Evolutionary conservation across 53 echinoderm and acorn worm genomes (phyloP).

Genomic region (Paracentrotus lividus): DNA sequence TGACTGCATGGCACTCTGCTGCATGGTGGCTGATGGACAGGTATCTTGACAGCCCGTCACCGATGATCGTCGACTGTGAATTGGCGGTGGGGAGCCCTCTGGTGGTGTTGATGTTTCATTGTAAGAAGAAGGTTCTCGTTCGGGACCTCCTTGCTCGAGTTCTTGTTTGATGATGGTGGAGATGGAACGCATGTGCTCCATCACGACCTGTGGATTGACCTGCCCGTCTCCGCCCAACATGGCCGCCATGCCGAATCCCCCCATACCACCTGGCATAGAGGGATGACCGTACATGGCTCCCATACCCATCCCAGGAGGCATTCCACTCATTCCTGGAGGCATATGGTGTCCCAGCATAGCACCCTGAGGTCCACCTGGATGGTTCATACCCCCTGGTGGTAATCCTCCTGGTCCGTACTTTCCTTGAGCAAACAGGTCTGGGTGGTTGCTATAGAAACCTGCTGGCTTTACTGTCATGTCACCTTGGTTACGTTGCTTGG

Average conservation of each 20-base stretch:
- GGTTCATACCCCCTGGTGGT: slow-evolving; percentile 70
- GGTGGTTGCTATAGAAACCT: slow-evolving; percentile 99
- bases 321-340: slow-evolving; percentile 75
- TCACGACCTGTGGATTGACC: slow-evolving; percentile 78
- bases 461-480: slow-evolving; percentile 88
- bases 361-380: slow-evolving; percentile 70
- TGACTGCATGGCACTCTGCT: slow-evolving; percentile 81
- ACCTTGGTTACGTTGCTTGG: slow-evolving; percentile 91
- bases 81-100: slow-evolving; percentile 81
- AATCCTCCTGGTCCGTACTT: slow-evolving; percentile 80
- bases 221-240: slow-evolving; percentile 77
- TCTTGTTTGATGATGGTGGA: slow-evolving; percentile 98
- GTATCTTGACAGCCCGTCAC: slow-evolving; percentile 81
- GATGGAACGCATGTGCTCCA: slow-evolving; percentile 89
- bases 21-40: slow-evolving; percentile 76
- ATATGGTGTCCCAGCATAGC: slow-evolving; percentile 81
- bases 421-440: slow-evolving; percentile 88
- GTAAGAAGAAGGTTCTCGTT: slow-evolving; percentile 78
- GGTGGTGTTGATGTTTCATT: slow-evolving; percentile 83
- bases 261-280: slow-evolving; percentile 74
- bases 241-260: slow-evolving; percentile 78
- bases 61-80: slow-evolving; percentile 83
- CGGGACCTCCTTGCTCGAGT: slow-evolving; percentile 87
- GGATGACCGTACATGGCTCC: slow-evolving; percentile 70
- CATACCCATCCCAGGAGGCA: slow-evolving; percentile 80